Base-by-base conservation (phyloP, 2,888 invertebrate genomes). In the Drosophila neutralis region DNA sequence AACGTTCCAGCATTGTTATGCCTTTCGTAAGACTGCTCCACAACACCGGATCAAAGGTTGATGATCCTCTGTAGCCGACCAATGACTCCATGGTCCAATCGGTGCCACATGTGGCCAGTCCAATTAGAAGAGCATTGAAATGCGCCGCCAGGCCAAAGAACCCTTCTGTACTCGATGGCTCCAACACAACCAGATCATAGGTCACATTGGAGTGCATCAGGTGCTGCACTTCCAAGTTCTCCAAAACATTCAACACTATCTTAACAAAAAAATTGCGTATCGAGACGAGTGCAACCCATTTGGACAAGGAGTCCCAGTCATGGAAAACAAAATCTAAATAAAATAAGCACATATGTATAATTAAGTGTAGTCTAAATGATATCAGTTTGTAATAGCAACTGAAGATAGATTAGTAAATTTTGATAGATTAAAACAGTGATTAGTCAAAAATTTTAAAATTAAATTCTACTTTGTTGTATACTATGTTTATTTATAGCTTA, bases 181-280 rank as follows among this genome's bases (percentile, higher is more conserved):
- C 92, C 31, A 91, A 49, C 1, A 93, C 66, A 0, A 93, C 80
- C 7, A 93, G 54, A 71, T 93, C 93, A n/a, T 87, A 93, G 15
- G 78, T 81, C 18, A 75, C 62, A n/a, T 92, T 87, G 0, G 93
- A 92, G 0, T 52, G 27, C 33, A 92, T 61, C 1, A 92, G 56
- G 1, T 76, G 27, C 36, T 88, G 76, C 2, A 92, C 82, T 4
- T 73, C 63, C 0, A 7, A 4, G 21, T 78, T 78, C 13, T 69
- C 35, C 7, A 89, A 58, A 4, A 88, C 63, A 66, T 86, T 82
- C 0, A 83, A 48, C 0, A 51, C 36, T 0, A 49, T 31, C 2
- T 56, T 74, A 2, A 59, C 18, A 65, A 79, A 60, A n/a, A 49
- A 62, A 5, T 31, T 73, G 0, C 69, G 18, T 0, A 88, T 38